Percentiles rank a stretch among this genome's conserved stretches.
Conservation (phyloP, 2,888 invertebrate genomes). For the Tetheella fluctuosa region DNA sequence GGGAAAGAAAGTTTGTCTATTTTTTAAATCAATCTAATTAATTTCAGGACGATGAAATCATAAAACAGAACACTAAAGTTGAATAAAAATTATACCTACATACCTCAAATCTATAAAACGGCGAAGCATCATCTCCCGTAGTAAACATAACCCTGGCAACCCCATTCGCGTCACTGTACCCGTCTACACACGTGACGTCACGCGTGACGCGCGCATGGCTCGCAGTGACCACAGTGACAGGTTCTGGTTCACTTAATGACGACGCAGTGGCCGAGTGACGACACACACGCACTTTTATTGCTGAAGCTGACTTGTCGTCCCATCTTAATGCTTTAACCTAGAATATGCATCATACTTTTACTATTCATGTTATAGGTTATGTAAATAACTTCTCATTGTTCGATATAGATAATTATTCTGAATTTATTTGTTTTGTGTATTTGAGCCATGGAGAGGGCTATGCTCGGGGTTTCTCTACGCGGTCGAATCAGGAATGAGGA, state of each 20-base stretch:
- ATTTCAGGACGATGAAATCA: too few species aligned
- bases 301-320: slow-evolving; percentile 69
- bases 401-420: too few species aligned
- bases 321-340: slow-evolving; percentile 76
- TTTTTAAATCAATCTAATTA: too few species aligned
- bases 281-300: slow-evolving; percentile 62
- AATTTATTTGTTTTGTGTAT: too few species aligned
- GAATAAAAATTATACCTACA: slow-evolving; percentile 15
- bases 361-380: too few species aligned
- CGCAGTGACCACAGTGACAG: neutral
- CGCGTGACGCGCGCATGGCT: neutral
- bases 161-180: slow-evolving; percentile 57
- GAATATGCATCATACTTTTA: neutral
- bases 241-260: slow-evolving; percentile 13
- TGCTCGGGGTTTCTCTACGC: too few species aligned
- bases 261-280: slow-evolving; percentile 41
- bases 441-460: too few species aligned
- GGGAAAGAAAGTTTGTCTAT: too few species aligned
- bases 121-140: slow-evolving; percentile 49
- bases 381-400: too few species aligned
- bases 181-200: slow-evolving; percentile 48
- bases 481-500: too few species aligned
- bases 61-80: too few species aligned
- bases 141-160: slow-evolving; percentile 65
- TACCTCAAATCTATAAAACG: slow-evolving; percentile 64